Evolutionary conservation across 2,797 vertebrate species (phyloP), one percentile per base, ranked within the genome.

Genomic region (Vireo griseus): DNA sequence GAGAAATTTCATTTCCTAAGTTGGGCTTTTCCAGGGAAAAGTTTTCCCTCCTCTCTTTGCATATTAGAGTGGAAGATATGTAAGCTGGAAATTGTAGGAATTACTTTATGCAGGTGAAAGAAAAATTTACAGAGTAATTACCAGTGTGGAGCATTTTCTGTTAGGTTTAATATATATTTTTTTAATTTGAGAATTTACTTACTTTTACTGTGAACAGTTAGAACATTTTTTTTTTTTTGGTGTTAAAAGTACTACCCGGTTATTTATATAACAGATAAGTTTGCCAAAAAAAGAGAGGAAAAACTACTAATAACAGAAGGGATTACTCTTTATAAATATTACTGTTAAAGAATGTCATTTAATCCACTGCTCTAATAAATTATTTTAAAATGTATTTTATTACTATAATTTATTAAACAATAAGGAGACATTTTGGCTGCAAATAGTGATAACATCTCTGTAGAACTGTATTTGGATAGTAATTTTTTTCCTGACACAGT

Each of bases 291-390:
- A 90, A 94, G 68, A 88, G 74, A 75, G 85, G 68, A 80, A 95
- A 97, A 97, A 28, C 69, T 96, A 76, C 77, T 67, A 96, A 97
- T 66, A 97, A 79, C 73, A 86, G 90, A 97, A 86, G 83, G 79
- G 85, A 94, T 97, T 97, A 87, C 91, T 90, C 76, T 94, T 78
- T 92, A 85, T 96, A 93, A 97, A 96, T 97, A 96, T 96, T 97
- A 95, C 92, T 75, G 37, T 94, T 97, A 73, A 84, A 97, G 88
- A 96, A 82, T 96, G 82, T 62, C 3, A 92, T 96, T 96, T 93
- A 96, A 94, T 97, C 66, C 83, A 78, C 45, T 95, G 59, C 80
- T 94, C 68, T 86, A 96, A 96, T 97, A 96, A 97, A 94, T 95
- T 71, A 95, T 87, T 96, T 92, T 91, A 77, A 95, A 96, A 96